phyloP scores from a whole-genome alignment of 1,140 invertebrate species.

The Gryon sp. region DNA sequence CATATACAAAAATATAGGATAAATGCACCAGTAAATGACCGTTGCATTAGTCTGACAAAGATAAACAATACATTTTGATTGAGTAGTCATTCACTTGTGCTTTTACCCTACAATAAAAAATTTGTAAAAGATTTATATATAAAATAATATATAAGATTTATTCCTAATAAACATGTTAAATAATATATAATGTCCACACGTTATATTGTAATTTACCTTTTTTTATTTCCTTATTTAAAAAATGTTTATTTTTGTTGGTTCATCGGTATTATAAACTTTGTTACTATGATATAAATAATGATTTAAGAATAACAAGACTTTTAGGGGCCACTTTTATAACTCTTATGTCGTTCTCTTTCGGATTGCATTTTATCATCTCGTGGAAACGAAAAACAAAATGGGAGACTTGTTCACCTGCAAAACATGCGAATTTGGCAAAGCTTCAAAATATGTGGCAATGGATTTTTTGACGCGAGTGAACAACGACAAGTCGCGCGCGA shows the following conservation, averaged over 20 bases:
- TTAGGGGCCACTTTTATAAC: conserved; percentile 23
- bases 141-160: too few relatives aligned
- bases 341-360: conserved; percentile 32
- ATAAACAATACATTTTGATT: too few relatives aligned
- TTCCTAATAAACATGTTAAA: too few relatives aligned
- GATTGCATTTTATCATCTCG: conserved; percentile 21
- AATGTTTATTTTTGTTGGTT: background rate
- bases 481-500: conserved; percentile 7
- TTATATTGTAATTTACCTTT: too few relatives aligned
- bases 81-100: too few relatives aligned
- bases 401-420: conserved; percentile 43
- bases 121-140: too few relatives aligned
- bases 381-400: conserved; percentile 14
- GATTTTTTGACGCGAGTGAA: conserved; percentile 27
- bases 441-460: conserved; percentile 43
- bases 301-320: conserved; percentile 14
- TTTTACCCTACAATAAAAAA: too few relatives aligned
- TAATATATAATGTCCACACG: too few relatives aligned
- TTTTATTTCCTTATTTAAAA: background rate
- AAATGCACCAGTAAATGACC: too few relatives aligned
- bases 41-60: too few relatives aligned
- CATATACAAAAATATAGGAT: too few relatives aligned
- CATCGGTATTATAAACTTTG: conserved; percentile 1
- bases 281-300: background rate
- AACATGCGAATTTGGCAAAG: conserved; percentile 39